A percentile compares a stretch with the other conserved stretches of the same genome.
phyloP scores from a whole-genome alignment of 2,888 invertebrate species.

The Brachyptera putata region DNA sequence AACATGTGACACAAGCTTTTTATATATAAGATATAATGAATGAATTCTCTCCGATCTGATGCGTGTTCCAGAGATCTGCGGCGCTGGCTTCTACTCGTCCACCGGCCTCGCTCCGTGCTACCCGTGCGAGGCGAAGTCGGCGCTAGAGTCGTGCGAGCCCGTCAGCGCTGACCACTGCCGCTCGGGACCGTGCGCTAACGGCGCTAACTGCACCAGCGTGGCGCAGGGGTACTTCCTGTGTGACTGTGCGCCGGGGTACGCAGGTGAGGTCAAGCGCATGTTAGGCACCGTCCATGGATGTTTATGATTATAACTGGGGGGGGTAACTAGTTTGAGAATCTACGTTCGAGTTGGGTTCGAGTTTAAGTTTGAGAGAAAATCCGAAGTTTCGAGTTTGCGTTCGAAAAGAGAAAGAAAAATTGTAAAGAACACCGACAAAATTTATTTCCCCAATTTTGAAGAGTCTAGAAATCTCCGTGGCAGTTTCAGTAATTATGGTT shows the following conservation, averaged over 20 bases:
- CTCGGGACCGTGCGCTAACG: constrained; percentile 47
- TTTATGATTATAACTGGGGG: constrained; percentile 54
- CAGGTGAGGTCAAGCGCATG: constrained; percentile 51
- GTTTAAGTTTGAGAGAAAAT: too few species aligned
- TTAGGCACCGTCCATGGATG: constrained; percentile 49
- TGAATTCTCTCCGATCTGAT: too few species aligned
- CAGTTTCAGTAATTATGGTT: too few species aligned
- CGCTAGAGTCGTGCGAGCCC: background rate
- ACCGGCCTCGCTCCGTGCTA: constrained; percentile 54
- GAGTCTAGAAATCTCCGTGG: too few species aligned
- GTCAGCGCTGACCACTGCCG: constrained; percentile 48
- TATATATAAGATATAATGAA: too few species aligned
- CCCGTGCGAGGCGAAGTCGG: constrained; percentile 52
- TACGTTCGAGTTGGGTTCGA: too few species aligned
- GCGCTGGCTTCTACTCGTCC: constrained; percentile 46
- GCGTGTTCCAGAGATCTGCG: constrained; percentile 49
- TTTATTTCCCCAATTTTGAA: too few species aligned
- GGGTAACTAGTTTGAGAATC: too few species aligned
- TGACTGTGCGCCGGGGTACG: constrained; percentile 48
- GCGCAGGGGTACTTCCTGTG: constrained; percentile 45
- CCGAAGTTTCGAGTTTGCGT: too few species aligned
- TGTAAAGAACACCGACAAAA: too few species aligned
- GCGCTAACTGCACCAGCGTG: constrained; percentile 42
- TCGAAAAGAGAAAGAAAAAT: too few species aligned
- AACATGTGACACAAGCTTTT: too few species aligned